phyloP scores from a whole-genome alignment of 2,888 invertebrate genomes.

The Willowsia nigromaculata region DNA sequence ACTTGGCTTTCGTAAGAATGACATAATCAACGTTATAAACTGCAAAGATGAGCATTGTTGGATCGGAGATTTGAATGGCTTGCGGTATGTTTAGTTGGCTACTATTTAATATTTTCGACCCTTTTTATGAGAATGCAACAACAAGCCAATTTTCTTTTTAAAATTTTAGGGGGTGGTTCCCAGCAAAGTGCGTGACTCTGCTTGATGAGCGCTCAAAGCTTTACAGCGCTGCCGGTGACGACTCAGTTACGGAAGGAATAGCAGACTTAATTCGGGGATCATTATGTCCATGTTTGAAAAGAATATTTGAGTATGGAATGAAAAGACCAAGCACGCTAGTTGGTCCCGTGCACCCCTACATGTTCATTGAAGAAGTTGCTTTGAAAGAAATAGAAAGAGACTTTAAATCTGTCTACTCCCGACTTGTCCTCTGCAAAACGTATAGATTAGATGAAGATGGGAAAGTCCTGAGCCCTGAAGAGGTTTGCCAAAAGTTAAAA shows the following conservation, averaged over 20 bases:
- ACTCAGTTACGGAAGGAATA: conserved; percentile 96
- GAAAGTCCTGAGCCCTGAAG: conserved; percentile 98
- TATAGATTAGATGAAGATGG: conserved; percentile 99
- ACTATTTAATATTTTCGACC: no score
- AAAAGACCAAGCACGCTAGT: conserved; percentile 87
- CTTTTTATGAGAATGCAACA: no score
- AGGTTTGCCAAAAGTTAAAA: conserved; percentile 82
- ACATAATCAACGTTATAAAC: conserved; percentile 97
- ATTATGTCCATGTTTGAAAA: conserved; percentile 94
- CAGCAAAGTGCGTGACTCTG: conserved; percentile 96
- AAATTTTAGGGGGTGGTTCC: conserved; percentile 89
- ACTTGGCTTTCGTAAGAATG: conserved; percentile 98
- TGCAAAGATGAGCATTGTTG: conserved; percentile 99
- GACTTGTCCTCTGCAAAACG: conserved; percentile 97
- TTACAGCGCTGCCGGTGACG: conserved; percentile 96
- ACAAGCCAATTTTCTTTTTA: background rate
- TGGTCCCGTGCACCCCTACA: conserved; percentile 98
- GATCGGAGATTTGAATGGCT: conserved; percentile 97
- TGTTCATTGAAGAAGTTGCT: conserved; percentile 98
- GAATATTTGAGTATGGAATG: conserved; percentile 96
- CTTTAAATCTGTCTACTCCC: conserved; percentile 98
- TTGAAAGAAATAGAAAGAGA: conserved; percentile 98
- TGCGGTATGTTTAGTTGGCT: no score
- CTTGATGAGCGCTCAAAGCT: conserved; percentile 96
- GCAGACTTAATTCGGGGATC: conserved; percentile 97